Evolutionary conservation across 2,888 invertebrate species (phyloP).

Genomic region (Copidosoma aretas): DNA sequence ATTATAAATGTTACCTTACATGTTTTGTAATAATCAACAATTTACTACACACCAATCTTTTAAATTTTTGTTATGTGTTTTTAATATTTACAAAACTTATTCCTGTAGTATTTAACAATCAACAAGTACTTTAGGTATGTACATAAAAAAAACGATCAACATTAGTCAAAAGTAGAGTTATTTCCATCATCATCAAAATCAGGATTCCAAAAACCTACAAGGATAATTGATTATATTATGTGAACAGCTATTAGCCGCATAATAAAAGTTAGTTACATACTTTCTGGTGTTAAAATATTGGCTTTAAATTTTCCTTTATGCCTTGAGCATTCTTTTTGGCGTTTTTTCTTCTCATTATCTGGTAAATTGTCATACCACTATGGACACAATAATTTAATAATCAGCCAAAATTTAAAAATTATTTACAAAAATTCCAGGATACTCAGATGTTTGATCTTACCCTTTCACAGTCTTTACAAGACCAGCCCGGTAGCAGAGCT

Average conservation of each 20-base stretch:
- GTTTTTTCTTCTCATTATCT: slow-evolving; percentile 58
- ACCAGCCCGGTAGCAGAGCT: slow-evolving; percentile 59
- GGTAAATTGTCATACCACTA: slow-evolving; percentile 58
- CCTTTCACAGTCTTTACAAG: slow-evolving; percentile 60
- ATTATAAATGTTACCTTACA: too few relatives aligned
- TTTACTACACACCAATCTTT: too few relatives aligned
- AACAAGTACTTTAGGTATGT: background rate
- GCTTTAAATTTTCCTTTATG: slow-evolving; percentile 62
- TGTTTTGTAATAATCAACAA: too few relatives aligned
- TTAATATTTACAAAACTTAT: too few relatives aligned
- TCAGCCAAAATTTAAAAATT: slow-evolving; percentile 31
- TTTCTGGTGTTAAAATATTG: slow-evolving; percentile 56
- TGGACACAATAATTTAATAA: slow-evolving; percentile 31
- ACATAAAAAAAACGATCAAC: slow-evolving; percentile 13
- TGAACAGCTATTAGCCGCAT: slow-evolving; percentile 1
- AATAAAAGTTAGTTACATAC: slow-evolving; percentile 47
- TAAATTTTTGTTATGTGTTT: too few relatives aligned
- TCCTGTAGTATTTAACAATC: too few relatives aligned
- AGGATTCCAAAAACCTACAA: slow-evolving; percentile 61
- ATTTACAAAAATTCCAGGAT: slow-evolving; percentile 25
- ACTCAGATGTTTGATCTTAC: slow-evolving; percentile 48
- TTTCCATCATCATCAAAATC: slow-evolving; percentile 53
- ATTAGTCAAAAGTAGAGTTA: slow-evolving; percentile 23
- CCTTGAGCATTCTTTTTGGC: slow-evolving; percentile 63
- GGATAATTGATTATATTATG: slow-evolving; percentile 19